Conservation (phyloP, 1,140 invertebrate genomes). For the Drosophila yakuba region DNA sequence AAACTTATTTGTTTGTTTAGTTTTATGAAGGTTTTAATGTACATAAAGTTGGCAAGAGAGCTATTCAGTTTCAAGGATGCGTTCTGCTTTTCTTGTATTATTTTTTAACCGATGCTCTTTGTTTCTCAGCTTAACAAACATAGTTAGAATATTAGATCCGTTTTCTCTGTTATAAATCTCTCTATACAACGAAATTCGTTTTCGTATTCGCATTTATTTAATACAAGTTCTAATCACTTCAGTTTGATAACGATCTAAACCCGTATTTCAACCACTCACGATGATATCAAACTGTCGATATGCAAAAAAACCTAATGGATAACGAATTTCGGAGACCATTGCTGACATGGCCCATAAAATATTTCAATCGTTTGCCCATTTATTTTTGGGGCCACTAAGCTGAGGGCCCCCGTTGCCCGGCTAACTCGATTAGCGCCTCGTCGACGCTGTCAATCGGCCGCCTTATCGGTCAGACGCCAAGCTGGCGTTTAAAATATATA, state of each 20-base stretch:
- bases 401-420: slow-evolving; percentile 16
- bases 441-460: slow-evolving; percentile 12
- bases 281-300: slow-evolving; percentile 2
- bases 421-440: slow-evolving; percentile 50
- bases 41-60: neutral
- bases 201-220: neutral
- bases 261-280: neutral
- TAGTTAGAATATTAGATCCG: no score
- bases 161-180: no score
- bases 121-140: no score
- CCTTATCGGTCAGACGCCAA: slow-evolving; percentile 54
- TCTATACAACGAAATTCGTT: neutral
- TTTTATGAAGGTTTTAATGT: neutral
- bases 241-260: neutral
- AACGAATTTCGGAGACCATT: slow-evolving; percentile 7
- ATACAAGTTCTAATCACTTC: neutral
- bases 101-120: no score
- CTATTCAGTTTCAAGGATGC: neutral
- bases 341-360: slow-evolving; percentile 11
- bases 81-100: neutral
- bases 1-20: slow-evolving; percentile 3
- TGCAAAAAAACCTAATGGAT: slow-evolving; percentile 16
- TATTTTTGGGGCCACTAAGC: slow-evolving; percentile 22
- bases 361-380: slow-evolving; percentile 9
- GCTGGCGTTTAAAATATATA: slow-evolving; percentile 56